Conservation (phyloP, 2,113 vertebrate genomes). For the Misgurnus mizolepis region DNA sequence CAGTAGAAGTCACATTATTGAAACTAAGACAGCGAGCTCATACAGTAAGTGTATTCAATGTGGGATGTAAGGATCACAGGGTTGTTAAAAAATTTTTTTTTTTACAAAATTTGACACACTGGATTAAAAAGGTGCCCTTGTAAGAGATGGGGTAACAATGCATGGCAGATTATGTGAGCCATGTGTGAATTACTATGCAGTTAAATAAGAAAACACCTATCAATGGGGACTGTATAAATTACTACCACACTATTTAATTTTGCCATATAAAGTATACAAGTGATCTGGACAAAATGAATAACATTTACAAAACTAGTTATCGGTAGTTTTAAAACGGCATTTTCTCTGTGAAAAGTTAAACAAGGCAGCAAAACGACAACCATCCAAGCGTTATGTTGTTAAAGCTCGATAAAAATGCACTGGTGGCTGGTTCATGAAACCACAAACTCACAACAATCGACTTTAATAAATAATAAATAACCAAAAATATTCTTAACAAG, state of each 20-base stretch:
- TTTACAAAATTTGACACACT: too few species aligned
- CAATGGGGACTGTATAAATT: too few species aligned
- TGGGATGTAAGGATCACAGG: too few species aligned
- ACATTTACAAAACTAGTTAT: neutral
- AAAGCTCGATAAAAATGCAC: neutral
- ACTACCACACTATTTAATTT: too few species aligned
- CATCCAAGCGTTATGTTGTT: neutral
- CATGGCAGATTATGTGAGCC: neutral
- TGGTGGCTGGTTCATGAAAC: neutral
- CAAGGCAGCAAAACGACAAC: neutral
- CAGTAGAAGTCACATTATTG: too few species aligned
- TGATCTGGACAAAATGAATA: too few species aligned
- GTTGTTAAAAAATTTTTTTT: too few species aligned
- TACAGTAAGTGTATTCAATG: too few species aligned
- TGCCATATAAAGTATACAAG: too few species aligned
- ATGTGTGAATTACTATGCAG: neutral
- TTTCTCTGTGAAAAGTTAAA: neutral
- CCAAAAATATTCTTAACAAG: neutral
- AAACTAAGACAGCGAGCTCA: too few species aligned
- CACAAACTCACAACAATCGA: neutral
- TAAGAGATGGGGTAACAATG: neutral
- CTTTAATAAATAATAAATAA: neutral
- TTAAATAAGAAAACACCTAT: neutral
- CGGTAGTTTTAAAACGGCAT: neutral
- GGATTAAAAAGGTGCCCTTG: too few species aligned